These are phyloP conservation scores for Iguana delicatissima DNA, from an alignment of 2,797 vertebrate genomes.

Conservation along the genomic window DNA sequence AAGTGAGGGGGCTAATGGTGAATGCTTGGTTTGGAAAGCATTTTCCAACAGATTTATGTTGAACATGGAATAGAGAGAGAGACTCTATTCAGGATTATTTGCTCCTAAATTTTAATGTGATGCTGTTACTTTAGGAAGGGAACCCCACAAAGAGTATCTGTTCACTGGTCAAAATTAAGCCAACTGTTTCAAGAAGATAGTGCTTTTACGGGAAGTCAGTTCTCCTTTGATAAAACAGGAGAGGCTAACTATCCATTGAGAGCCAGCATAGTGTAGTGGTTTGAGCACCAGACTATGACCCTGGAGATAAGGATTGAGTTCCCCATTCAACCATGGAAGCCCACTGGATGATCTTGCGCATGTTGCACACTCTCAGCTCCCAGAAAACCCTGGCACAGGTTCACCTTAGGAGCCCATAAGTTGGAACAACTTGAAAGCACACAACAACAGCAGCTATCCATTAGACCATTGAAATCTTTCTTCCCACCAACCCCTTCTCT, in stretches of 20 bases:
- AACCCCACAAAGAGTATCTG: slow-evolving; percentile 1
- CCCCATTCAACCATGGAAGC: no score
- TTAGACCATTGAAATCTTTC: not conserved
- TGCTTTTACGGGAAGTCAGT: not conserved
- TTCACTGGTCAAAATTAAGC: slow-evolving; percentile 24
- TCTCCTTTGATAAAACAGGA: not conserved
- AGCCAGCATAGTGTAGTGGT: no score
- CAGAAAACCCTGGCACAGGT: no score
- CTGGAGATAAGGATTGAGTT: no score
- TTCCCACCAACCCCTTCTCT: not conserved
- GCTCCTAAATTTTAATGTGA: not conserved
- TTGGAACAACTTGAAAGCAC: no score
- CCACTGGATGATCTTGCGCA: no score
- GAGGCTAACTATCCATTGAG: slow-evolving; percentile 8
- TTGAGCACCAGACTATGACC: no score
- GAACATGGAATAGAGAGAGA: not conserved
- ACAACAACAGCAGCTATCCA: no score
- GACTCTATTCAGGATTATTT: not conserved
- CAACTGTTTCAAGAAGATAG: slow-evolving; percentile 27
- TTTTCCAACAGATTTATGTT: not conserved
- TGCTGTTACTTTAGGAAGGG: slow-evolving; percentile 53
- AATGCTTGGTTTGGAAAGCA: no score
- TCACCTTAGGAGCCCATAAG: no score
- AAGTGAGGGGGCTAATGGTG: no score
- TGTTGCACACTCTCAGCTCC: no score